Percentiles rank a stretch among this genome's conserved stretches.
These are phyloP conservation scores for Bombus sylvicola DNA, from an alignment of 1,140 invertebrate species.

Conservation along the genomic window DNA sequence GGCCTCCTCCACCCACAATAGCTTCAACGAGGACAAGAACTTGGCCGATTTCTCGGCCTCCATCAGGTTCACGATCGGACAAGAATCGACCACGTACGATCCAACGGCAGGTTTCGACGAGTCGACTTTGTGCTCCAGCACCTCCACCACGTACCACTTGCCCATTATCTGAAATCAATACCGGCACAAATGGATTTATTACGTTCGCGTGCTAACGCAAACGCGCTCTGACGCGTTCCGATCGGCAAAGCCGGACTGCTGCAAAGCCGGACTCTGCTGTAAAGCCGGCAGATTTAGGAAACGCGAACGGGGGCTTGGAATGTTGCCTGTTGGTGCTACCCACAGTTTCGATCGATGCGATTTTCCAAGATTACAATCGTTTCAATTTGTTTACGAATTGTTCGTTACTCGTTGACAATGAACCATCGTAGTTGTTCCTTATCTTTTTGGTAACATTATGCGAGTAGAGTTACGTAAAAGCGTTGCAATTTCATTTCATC, in stretches of 20 bases:
- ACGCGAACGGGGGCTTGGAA: neutral
- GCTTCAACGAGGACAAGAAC: constrained; percentile 47
- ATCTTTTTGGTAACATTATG: neutral
- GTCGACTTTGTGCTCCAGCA: constrained; percentile 68
- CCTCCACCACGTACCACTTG: constrained; percentile 76
- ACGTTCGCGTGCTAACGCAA: constrained; percentile 11
- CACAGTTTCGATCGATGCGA: neutral
- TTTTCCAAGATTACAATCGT: constrained; percentile 8
- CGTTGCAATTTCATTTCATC: neutral
- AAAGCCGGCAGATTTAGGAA: neutral
- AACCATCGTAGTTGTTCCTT: neutral
- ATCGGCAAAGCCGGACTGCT: neutral
- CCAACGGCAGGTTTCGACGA: constrained; percentile 39
- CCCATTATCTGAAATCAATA: constrained; percentile 74
- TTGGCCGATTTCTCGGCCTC: constrained; percentile 24
- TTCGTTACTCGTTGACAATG: neutral
- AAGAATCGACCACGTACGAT: constrained; percentile 61
- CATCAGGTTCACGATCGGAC: constrained; percentile 64
- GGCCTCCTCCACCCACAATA: constrained; percentile 70
- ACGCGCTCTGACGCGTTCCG: constrained; percentile 9
- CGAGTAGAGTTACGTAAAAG: too few species aligned
- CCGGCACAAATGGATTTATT: constrained; percentile 37
- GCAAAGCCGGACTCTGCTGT: neutral
- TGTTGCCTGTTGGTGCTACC: neutral
- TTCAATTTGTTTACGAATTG: neutral